Conservation (phyloP, 2,797 vertebrate genomes). For the Sciurus vulgaris region DNA sequence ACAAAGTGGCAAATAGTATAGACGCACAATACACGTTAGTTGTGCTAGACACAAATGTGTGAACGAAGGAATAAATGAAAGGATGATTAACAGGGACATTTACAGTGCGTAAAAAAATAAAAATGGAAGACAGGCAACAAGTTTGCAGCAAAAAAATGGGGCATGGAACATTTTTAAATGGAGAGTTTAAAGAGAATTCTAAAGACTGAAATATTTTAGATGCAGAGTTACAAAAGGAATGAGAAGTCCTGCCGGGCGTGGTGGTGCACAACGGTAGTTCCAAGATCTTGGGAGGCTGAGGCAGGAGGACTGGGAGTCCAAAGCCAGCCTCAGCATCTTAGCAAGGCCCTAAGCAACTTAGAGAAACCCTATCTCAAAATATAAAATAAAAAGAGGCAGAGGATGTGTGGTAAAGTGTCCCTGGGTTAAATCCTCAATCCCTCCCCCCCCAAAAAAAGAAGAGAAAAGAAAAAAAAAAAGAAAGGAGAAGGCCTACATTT, state of each 20-base stretch:
- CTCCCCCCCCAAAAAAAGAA: too few relatives aligned
- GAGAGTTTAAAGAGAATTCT: slow-evolving; percentile 11
- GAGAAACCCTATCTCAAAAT: too few relatives aligned
- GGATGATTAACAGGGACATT: not conserved
- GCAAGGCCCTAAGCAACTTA: too few relatives aligned
- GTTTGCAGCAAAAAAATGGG: not conserved
- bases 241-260: not conserved
- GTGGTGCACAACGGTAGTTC: too few relatives aligned
- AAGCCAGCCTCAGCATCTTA: too few relatives aligned
- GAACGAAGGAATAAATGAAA: slow-evolving; percentile 40
- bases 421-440: too few relatives aligned
- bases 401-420: too few relatives aligned
- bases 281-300: too few relatives aligned
- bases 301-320: too few relatives aligned
- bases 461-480: slow-evolving; percentile 59
- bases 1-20: not conserved
- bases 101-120: slow-evolving; percentile 35
- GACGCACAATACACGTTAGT: not conserved
- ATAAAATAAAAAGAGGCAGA: too few relatives aligned
- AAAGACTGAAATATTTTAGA: not conserved
- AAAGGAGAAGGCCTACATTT: slow-evolving; percentile 40
- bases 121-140: not conserved
- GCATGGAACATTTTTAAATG: slow-evolving; percentile 6
- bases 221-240: slow-evolving; percentile 26
- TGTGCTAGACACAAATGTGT: not conserved